A percentile compares a stretch with the other conserved stretches of the same genome.
These are phyloP conservation scores for Odocoileus hemionus DNA, from an alignment of 2,113 vertebrate species.

Conservation along the genomic window DNA sequence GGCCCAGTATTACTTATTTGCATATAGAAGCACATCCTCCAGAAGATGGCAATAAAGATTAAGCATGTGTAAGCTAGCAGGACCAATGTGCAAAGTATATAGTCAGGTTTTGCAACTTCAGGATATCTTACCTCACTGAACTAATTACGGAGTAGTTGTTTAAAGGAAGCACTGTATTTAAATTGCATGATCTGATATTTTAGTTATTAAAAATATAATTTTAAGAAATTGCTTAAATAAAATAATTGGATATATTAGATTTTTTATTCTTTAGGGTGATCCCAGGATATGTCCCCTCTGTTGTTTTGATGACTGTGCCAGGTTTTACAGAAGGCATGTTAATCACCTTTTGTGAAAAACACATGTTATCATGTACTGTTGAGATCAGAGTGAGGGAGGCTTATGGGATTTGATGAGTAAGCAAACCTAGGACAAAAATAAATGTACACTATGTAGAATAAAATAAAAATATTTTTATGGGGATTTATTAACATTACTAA, in stretches of 20 bases:
- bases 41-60: conserved; percentile 46
- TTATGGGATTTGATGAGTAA: not conserved
- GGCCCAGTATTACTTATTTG: not conserved
- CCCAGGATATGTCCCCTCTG: not conserved
- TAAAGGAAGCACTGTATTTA: not conserved
- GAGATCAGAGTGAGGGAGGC: not conserved
- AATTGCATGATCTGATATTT: not conserved
- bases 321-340: not conserved
- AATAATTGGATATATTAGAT: not conserved
- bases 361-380: not conserved
- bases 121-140: not conserved
- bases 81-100: not conserved
- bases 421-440: not conserved
- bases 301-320: not conserved
- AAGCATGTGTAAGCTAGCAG: not conserved
- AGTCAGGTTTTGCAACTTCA: not conserved
- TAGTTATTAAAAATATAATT: not conserved
- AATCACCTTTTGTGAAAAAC: not conserved
- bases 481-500: not conserved
- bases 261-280: not conserved
- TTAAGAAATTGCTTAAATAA: not conserved
- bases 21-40: not conserved
- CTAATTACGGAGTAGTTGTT: not conserved
- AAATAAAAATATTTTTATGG: not conserved
- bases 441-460: not conserved